A percentile compares a stretch with the other conserved stretches of the same genome.
These are phyloP conservation scores for Crematogaster levior DNA, from an alignment of 2,888 invertebrate species.

Conservation along the genomic window DNA sequence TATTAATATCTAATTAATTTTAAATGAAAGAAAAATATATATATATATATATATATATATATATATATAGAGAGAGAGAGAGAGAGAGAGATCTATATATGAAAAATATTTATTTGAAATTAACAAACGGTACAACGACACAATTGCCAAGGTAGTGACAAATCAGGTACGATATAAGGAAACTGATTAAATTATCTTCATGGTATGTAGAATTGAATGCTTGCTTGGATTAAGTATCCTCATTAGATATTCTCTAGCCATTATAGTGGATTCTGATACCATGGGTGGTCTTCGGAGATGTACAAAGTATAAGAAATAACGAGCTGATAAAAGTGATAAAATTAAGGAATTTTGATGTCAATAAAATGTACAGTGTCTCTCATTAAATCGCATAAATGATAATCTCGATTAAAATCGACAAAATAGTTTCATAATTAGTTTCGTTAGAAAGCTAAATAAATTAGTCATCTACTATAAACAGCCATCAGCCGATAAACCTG, in stretches of 20 bases:
- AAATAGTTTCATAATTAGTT: constrained; percentile 9
- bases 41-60: too few species aligned
- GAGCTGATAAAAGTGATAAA: constrained; percentile 60
- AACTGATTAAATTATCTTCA: constrained; percentile 57
- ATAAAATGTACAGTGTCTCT: constrained; percentile 14
- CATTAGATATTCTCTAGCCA: constrained; percentile 71
- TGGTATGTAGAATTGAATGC: constrained; percentile 63
- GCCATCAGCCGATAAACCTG: not conserved
- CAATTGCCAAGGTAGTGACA: not conserved
- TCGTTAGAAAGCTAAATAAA: not conserved
- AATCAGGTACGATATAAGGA: constrained; percentile 55
- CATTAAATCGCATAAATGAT: not conserved
- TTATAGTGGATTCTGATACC: constrained; percentile 60
- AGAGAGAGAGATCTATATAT: too few species aligned
- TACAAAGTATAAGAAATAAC: constrained; percentile 52
- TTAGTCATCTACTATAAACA: too few species aligned
- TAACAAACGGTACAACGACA: too few species aligned
- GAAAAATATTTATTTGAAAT: not conserved
- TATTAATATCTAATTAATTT: not conserved
- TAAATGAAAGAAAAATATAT: not conserved
- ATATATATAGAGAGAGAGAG: too few species aligned
- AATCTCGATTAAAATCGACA: not conserved
- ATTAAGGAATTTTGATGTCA: constrained; percentile 65
- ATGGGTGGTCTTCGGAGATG: constrained; percentile 67
- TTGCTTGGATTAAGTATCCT: constrained; percentile 63